phyloP scores from a whole-genome alignment of 2,888 invertebrate species.

The Imbricaverruca yamaguchii region DNA sequence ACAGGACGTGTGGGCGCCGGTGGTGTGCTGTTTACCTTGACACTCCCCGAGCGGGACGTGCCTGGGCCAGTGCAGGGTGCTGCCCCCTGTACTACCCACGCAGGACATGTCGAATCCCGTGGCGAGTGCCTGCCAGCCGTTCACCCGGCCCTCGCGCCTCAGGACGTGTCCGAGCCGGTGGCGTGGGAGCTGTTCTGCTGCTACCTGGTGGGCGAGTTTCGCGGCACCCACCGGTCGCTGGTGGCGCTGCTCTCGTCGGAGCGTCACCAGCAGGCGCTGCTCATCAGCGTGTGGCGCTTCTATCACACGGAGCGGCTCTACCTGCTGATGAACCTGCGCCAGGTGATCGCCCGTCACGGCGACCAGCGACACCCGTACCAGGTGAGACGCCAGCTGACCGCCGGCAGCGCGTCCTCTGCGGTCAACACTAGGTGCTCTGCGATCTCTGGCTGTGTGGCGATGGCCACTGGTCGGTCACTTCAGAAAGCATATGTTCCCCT shows the following conservation, averaged over 20 bases:
- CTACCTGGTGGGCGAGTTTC: slow-evolving; percentile 9
- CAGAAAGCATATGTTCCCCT: too few species aligned
- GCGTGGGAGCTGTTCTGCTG: slow-evolving; percentile 4
- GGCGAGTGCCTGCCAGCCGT: too few species aligned
- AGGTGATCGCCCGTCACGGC: background rate
- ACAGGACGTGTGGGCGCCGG: too few species aligned
- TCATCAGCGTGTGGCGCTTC: slow-evolving; percentile 19
- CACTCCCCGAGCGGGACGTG: too few species aligned
- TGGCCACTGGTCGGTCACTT: background rate
- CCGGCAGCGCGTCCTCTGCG: too few species aligned
- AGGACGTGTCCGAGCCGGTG: slow-evolving; percentile 8
- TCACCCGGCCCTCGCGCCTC: background rate
- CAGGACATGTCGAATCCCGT: too few species aligned
- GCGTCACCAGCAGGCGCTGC: slow-evolving; percentile 28
- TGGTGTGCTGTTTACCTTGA: too few species aligned
- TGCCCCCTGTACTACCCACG: too few species aligned
- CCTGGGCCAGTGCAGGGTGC: too few species aligned
- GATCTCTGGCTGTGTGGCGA: too few species aligned
- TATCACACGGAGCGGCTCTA: background rate
- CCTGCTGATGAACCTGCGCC: slow-evolving; percentile 14
- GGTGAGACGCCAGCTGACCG: background rate
- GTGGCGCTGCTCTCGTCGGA: slow-evolving; percentile 8
- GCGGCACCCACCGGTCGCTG: slow-evolving; percentile 10
- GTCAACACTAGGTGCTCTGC: too few species aligned
- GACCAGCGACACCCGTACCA: background rate